Evolutionary conservation across 2,113 vertebrate genomes (phyloP), one percentile per base, ranked within the genome.

Genomic region (Ammodytes dubius): DNA sequence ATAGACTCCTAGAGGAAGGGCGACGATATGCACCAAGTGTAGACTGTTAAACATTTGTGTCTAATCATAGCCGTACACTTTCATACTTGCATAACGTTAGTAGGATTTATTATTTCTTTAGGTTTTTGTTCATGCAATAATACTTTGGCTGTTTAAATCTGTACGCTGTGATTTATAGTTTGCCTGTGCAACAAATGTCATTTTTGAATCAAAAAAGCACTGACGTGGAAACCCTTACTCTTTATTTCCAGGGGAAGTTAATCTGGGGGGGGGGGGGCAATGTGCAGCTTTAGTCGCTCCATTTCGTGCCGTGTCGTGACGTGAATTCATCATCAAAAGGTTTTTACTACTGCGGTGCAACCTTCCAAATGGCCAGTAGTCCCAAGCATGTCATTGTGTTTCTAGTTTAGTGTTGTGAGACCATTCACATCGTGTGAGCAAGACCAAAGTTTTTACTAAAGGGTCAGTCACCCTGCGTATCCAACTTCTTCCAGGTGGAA

Each of bases 371-470:
- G 73, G 72, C 85, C 88, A 81, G 83, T 90, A n/a, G 65, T 27
- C 27, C 91, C 87, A 88, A 88, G 96, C 96, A 94, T 95, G 93
- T 94, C 92, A 82, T 86, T 90, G 35, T 53, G 86, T 89, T 27
- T 27, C 81, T 93, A 77, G 68, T 78, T 83, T 86, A 85, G 83
- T 82, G 84, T 87, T 81, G 90, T 89, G 89, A 87, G 77, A 27
- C 70, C 72, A 64, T 90, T 87, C 69, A 77, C 63, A 27, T 85
- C 71, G 89, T 63, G 77, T 89, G 90, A 93, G 88, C 69, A 81
- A 86, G 87, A 92, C 90, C 90, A 92, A 90, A 91, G 90, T 94
- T 95, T 94, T 90, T 92, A 93, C 88, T n/a, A 74, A 77, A 82
- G 86, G 81, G 87, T 81, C 78, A 74, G 78, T 61, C 54, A 77